phyloP scores from a whole-genome alignment of 2,797 vertebrate species.

The Chrosomus eos region DNA sequence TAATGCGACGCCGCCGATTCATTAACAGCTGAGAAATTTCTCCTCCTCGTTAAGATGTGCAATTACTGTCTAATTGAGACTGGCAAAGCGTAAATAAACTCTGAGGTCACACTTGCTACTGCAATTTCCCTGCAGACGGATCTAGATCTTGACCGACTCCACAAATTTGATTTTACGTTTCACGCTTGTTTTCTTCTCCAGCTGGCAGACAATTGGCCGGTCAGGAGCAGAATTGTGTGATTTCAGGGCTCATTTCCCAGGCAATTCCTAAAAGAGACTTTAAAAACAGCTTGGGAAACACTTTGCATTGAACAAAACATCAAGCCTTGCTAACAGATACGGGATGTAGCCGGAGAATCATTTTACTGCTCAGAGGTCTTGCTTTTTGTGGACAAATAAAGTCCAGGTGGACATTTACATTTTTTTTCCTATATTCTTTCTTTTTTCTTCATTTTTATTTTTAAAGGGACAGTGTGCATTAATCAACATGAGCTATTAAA shows the following conservation, averaged over 20 bases:
- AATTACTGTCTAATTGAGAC: constrained; percentile 78
- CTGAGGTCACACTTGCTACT: constrained; percentile 42
- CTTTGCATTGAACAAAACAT: not conserved
- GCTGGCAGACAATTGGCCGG: constrained; percentile 48
- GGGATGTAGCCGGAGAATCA: not conserved
- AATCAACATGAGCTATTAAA: too few species aligned
- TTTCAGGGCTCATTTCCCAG: constrained; percentile 42
- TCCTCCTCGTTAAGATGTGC: constrained; percentile 70
- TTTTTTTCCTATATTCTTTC: too few species aligned
- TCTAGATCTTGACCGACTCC: constrained; percentile 56
- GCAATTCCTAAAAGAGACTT: constrained; percentile 36
- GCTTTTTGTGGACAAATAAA: not conserved
- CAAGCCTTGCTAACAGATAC: not conserved
- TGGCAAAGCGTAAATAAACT: constrained; percentile 68
- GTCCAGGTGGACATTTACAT: not conserved
- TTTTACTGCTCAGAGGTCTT: not conserved
- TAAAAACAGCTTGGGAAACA: constrained; percentile 12
- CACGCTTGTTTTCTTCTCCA: constrained; percentile 56
- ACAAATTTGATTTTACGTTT: constrained; percentile 57
- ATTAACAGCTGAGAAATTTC: constrained; percentile 73
- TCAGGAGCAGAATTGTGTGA: constrained; percentile 30
- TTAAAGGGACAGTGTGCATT: too few species aligned
- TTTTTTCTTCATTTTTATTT: too few species aligned
- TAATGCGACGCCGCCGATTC: constrained; percentile 54
- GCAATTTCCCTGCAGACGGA: constrained; percentile 45